Evolutionary conservation across 2,888 invertebrate genomes (phyloP), one percentile per base, ranked within the genome.

Genomic region (Pocota personata): DNA sequence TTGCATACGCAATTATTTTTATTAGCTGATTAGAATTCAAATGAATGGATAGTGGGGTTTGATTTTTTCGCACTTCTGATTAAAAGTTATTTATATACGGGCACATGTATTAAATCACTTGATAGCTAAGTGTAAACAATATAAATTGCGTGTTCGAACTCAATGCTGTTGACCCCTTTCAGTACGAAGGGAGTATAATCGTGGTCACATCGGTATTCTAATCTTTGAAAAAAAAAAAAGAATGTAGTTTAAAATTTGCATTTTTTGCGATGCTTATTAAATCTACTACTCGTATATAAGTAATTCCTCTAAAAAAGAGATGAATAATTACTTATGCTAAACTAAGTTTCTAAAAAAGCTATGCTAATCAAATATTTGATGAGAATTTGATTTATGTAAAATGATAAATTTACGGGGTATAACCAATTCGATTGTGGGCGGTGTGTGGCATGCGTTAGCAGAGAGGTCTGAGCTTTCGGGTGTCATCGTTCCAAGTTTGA

Each of bases 21-120:
- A 48, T 40, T 60, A 32, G 48, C 57, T 57, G 62, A 82, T 82
- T 76, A 76, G 69, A 82, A 71, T 71, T 82, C 30, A 43, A 24
- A 24, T 24, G 37, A 76, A 82, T 76, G 57, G 6, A 12, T 27
- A 21, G 12, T 27, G n/a, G 10, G 16, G 14, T 32, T 19, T 32
- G 10, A 2, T 10, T 57, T 32, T n/a, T 35, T 57, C 55, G 55
- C 55, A 57, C 55, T 57, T 57, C 10, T 57, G 55, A 50, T 50
- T 66, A 50, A 21, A 66, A 48, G 10, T 24, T 48, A 48, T 64
- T 64, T 64, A 50, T 67, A 67, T 14, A 52, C 35, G 10, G 7
- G 5, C 52, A 27, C 67, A 69, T 52, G 52, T 40, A 27, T 21
- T 21, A 30, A 50, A 19, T 57, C 8, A 14, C n/a, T 37, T 55